phyloP scores from a whole-genome alignment of 37 sponge, comb jelly and placozoan genomes.

The Dysidea cf. avara region DNA sequence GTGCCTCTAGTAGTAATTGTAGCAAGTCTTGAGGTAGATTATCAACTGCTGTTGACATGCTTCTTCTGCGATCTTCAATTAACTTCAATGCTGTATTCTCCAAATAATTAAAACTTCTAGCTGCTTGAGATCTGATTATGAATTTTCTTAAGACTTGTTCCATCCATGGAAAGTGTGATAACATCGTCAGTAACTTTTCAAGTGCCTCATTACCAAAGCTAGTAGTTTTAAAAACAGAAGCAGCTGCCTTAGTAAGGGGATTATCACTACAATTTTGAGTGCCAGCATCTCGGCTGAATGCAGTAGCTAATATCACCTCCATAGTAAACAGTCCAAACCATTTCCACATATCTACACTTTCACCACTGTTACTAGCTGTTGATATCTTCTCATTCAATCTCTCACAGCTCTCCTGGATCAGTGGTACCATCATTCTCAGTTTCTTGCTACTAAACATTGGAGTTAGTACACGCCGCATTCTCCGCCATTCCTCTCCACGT shows the following conservation, averaged over 20 bases:
- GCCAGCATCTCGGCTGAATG: slow-evolving; percentile 51
- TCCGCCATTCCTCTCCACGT: slow-evolving; percentile 50
- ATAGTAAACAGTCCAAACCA: slow-evolving; percentile 54
- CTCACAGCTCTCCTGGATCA: slow-evolving; percentile 36
- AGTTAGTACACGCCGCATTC: slow-evolving; percentile 44
- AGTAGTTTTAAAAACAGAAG: neutral
- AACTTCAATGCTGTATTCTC: slow-evolving; percentile 2
- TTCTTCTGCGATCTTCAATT: neutral
- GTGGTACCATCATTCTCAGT: slow-evolving; percentile 69
- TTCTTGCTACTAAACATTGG: slow-evolving; percentile 63
- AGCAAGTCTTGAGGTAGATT: slow-evolving; percentile 35
- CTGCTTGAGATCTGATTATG: neutral
- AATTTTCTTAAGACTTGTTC: neutral
- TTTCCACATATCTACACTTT: slow-evolving; percentile 51
- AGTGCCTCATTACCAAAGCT: too few relatives aligned
- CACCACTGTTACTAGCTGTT: slow-evolving; percentile 22
- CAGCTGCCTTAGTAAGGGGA: slow-evolving; percentile 40
- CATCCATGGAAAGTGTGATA: slow-evolving; percentile 5
- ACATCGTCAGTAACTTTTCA: too few relatives aligned
- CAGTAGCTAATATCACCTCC: slow-evolving; percentile 71
- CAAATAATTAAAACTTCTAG: neutral
- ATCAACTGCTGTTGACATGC: too few relatives aligned
- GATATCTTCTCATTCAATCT: slow-evolving; percentile 24
- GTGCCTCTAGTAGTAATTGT: slow-evolving; percentile 69
- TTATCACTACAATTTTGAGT: slow-evolving; percentile 43